Evolutionary conservation across 1,140 invertebrate genomes (phyloP).

Genomic region (Polypedilum vanderplanki): DNA sequence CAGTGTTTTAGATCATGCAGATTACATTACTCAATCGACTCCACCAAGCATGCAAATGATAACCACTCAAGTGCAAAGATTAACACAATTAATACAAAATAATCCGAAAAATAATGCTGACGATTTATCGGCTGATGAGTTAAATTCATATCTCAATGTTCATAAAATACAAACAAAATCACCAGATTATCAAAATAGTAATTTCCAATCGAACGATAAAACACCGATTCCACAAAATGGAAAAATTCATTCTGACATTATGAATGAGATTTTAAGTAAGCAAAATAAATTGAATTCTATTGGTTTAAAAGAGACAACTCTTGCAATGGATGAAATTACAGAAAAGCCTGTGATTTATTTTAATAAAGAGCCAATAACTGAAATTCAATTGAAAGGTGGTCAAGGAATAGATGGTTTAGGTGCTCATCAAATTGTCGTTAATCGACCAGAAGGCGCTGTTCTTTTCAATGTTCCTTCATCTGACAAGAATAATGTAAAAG

Average conservation of each 20-base stretch:
- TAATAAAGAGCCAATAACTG: constrained; percentile 33
- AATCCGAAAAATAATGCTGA: constrained; percentile 36
- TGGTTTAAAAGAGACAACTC: constrained; percentile 10
- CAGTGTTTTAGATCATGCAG: not conserved
- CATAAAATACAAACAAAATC: constrained; percentile 41
- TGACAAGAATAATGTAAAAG: constrained; percentile 31
- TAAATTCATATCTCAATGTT: constrained; percentile 42
- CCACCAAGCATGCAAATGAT: constrained; percentile 35
- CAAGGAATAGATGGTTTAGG: constrained; percentile 36
- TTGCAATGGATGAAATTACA: not conserved
- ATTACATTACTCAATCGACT: constrained; percentile 30
- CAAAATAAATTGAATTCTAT: not conserved
- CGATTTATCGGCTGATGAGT: constrained; percentile 41
- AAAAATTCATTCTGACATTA: constrained; percentile 27
- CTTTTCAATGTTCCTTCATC: constrained; percentile 37
- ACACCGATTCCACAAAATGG: constrained; percentile 9
- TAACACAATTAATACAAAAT: constrained; percentile 43
- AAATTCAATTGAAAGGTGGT: constrained; percentile 36
- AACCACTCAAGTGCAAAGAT: constrained; percentile 40
- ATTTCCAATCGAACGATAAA: not conserved
- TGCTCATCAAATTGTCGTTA: constrained; percentile 43
- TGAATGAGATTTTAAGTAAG: constrained; percentile 25
- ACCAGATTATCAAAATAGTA: constrained; percentile 25
- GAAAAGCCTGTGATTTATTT: constrained; percentile 29
- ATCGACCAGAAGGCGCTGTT: constrained; percentile 42